phyloP scores from a whole-genome alignment of 2,797 vertebrate species.

The Parauchenoglanis ngamensis region DNA sequence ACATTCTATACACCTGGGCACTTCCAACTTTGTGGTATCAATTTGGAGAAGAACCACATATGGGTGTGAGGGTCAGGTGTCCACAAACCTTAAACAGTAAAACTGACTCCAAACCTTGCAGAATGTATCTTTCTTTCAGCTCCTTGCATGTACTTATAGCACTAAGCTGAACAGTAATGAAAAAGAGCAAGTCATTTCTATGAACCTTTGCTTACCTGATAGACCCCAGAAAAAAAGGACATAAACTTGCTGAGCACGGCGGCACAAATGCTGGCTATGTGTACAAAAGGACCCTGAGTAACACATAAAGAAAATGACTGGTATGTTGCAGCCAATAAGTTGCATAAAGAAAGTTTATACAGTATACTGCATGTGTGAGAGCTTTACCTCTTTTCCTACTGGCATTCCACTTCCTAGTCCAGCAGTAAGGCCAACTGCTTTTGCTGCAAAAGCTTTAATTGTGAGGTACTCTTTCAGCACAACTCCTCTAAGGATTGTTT shows the following conservation, averaged over 20 bases:
- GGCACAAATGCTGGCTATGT: conserved; percentile 96
- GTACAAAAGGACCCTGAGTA: conserved; percentile 91
- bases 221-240: conserved; percentile 90
- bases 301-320: conserved; percentile 15
- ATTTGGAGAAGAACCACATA: too few species aligned
- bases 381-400: conserved; percentile 90
- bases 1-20: background rate
- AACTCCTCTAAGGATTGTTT: conserved; percentile 93
- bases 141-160: background rate
- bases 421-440: conserved; percentile 89
- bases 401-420: conserved; percentile 93
- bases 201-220: conserved; percentile 82
- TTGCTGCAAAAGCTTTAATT: conserved; percentile 89
- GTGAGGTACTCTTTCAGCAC: conserved; percentile 96
- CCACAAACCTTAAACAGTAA: too few species aligned
- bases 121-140: background rate
- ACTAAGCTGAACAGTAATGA: background rate
- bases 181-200: background rate
- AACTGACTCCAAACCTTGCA: background rate
- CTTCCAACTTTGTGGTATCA: background rate
- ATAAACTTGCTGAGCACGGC: conserved; percentile 91
- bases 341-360: background rate
- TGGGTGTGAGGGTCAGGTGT: too few species aligned
- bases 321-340: background rate
- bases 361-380: too few species aligned